Conservation (phyloP, 2,797 vertebrate species). For the Chelmon rostratus region DNA sequence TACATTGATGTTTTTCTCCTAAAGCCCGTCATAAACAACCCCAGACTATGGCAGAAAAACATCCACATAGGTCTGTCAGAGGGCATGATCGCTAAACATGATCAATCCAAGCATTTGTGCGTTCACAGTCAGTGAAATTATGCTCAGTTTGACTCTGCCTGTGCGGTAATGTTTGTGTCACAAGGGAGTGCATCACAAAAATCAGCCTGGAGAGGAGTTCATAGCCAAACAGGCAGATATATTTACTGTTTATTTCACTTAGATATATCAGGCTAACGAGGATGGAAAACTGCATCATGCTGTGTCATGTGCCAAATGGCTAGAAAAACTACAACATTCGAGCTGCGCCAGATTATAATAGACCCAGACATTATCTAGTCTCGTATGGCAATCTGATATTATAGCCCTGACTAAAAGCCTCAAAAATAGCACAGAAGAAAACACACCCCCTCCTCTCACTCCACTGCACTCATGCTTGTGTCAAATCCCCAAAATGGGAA, state of each 20-base stretch:
- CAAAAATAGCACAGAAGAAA: slow-evolving; percentile 44
- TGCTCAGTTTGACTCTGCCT: not conserved
- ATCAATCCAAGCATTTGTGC: slow-evolving; percentile 16
- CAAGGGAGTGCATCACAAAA: not conserved
- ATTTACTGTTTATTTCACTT: slow-evolving; percentile 10
- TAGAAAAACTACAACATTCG: slow-evolving; percentile 16
- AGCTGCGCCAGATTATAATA: not conserved
- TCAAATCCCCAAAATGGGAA: slow-evolving; percentile 50
- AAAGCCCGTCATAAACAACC: not conserved
- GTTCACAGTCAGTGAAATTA: not conserved
- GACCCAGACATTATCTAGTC: slow-evolving; percentile 5
- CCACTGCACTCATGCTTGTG: slow-evolving; percentile 19
- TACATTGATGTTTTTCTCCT: too few species aligned
- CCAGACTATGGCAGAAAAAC: slow-evolving; percentile 5
- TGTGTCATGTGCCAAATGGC: not conserved
- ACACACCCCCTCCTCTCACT: slow-evolving; percentile 15
- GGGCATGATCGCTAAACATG: not conserved
- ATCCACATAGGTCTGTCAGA: not conserved
- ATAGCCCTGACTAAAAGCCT: slow-evolving; percentile 27
- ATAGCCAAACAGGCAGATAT: not conserved
- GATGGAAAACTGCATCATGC: not conserved
- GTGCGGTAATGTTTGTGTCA: slow-evolving; percentile 3
- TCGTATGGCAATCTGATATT: slow-evolving; percentile 18
- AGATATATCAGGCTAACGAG: not conserved
- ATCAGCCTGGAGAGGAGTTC: not conserved